A percentile compares a stretch with the other conserved stretches of the same genome.
Conservation (phyloP, 2,113 vertebrate species). For the Pollimyrus isidori region DNA sequence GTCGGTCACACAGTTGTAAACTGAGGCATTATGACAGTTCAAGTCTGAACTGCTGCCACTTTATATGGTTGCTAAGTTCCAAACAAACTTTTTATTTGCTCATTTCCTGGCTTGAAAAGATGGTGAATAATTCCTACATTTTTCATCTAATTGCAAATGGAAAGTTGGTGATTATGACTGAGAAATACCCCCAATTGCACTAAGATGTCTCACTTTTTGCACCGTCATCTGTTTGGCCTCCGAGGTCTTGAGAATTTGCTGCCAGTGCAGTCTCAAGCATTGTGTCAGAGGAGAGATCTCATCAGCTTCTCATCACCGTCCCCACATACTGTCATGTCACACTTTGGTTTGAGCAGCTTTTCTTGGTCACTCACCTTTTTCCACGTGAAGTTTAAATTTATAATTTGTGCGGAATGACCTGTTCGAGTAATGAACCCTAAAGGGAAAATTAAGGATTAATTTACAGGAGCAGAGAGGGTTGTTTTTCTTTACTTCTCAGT, state of each 20-base stretch:
- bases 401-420: slow-evolving; percentile 18
- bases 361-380: not conserved
- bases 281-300: not conserved
- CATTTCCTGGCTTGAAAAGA: not conserved
- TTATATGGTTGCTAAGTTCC: not conserved
- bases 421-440: slow-evolving; percentile 16
- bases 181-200: not conserved
- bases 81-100: not conserved
- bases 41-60: not conserved
- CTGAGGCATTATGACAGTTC: not conserved
- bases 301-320: not conserved
- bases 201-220: not conserved
- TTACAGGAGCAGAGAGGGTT: slow-evolving; percentile 28
- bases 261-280: not conserved
- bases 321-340: not conserved
- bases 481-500: slow-evolving; percentile 29
- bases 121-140: not conserved
- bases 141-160: not conserved
- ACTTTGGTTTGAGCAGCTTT: not conserved
- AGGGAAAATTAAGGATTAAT: not conserved
- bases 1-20: not conserved
- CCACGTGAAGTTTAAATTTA: not conserved
- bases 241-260: not conserved
- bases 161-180: not conserved
- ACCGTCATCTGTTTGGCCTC: not conserved